Evolutionary conservation across 2,888 invertebrate species (phyloP).

Genomic region (Heteropelma amictum): DNA sequence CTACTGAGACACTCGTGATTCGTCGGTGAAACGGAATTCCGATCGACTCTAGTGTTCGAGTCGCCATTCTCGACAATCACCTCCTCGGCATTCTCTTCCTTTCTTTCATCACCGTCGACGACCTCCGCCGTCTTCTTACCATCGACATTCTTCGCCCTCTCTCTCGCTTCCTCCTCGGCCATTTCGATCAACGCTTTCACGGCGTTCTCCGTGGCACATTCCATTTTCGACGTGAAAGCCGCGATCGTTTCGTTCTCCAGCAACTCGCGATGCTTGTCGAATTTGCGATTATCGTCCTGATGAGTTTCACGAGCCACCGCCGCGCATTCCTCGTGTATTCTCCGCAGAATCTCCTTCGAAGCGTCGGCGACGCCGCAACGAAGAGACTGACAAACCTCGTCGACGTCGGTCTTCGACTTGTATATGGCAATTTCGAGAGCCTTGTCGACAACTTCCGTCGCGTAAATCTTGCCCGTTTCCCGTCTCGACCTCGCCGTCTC

Average conservation of each 20-base stretch:
- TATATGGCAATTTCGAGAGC: slow-evolving; percentile 76
- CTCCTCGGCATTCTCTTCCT: slow-evolving; percentile 15
- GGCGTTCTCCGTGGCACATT: slow-evolving; percentile 75
- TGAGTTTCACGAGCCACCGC: slow-evolving; percentile 66
- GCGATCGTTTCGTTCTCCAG: slow-evolving; percentile 69
- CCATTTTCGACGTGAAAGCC: slow-evolving; percentile 72
- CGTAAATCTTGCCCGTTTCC: slow-evolving; percentile 70
- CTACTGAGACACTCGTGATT: slow-evolving; percentile 54
- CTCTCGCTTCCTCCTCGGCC: slow-evolving; percentile 76
- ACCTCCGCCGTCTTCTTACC: background rate
- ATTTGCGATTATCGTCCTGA: background rate
- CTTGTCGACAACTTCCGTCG: slow-evolving; percentile 75
- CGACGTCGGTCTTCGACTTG: slow-evolving; percentile 75
- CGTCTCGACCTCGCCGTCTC: slow-evolving; percentile 65
- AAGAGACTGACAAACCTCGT: slow-evolving; percentile 74
- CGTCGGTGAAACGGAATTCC: slow-evolving; percentile 34
- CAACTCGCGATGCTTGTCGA: slow-evolving; percentile 67
- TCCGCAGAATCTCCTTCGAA: slow-evolving; percentile 71
- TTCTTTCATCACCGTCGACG: slow-evolving; percentile 25
- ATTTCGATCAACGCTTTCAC: slow-evolving; percentile 76
- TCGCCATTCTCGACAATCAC: background rate
- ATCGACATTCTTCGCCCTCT: slow-evolving; percentile 61
- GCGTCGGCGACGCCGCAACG: slow-evolving; percentile 72
- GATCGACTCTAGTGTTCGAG: background rate
- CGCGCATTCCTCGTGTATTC: slow-evolving; percentile 70